phyloP scores from a whole-genome alignment of 2,888 invertebrate species.

The Colostygia pectinataria region DNA sequence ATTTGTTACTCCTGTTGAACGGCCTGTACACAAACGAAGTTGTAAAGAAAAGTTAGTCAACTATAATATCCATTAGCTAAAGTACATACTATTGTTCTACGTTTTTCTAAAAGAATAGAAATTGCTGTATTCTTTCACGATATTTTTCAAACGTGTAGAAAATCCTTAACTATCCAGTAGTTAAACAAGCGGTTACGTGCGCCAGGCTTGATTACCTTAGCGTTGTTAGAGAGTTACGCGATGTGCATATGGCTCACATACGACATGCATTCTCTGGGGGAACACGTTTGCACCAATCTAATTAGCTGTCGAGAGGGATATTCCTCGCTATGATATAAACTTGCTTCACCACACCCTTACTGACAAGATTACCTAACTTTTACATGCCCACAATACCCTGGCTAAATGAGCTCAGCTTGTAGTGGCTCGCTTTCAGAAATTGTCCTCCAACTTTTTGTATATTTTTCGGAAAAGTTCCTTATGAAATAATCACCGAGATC shows the following conservation, averaged over 20 bases:
- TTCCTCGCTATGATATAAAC: constrained; percentile 56
- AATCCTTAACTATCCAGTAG: constrained; percentile 21
- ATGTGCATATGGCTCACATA: constrained; percentile 39
- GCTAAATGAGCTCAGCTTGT: constrained; percentile 34
- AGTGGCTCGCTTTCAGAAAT: constrained; percentile 31
- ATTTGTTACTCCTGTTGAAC: too few species aligned
- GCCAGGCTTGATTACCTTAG: constrained; percentile 39
- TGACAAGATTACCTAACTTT: constrained; percentile 67
- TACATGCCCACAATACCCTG: constrained; percentile 32
- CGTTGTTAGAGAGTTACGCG: constrained; percentile 36
- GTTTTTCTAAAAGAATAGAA: constrained; percentile 1
- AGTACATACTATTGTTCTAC: not conserved
- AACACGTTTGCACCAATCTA: constrained; percentile 60
- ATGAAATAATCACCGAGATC: constrained; percentile 52
- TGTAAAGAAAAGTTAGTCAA: too few species aligned
- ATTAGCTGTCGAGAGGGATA: constrained; percentile 62
- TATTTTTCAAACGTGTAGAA: constrained; percentile 18
- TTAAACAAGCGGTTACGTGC: constrained; percentile 22
- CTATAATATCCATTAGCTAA: too few species aligned
- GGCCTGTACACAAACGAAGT: too few species aligned
- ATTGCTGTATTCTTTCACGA: not conserved
- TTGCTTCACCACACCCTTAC: constrained; percentile 56
- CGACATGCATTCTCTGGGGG: constrained; percentile 35
- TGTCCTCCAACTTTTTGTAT: constrained; percentile 41
- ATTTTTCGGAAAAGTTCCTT: constrained; percentile 50